Evolutionary conservation across 2,797 vertebrate species (phyloP), one percentile per base, ranked within the genome.

Genomic region (Carcharodon carcharias): DNA sequence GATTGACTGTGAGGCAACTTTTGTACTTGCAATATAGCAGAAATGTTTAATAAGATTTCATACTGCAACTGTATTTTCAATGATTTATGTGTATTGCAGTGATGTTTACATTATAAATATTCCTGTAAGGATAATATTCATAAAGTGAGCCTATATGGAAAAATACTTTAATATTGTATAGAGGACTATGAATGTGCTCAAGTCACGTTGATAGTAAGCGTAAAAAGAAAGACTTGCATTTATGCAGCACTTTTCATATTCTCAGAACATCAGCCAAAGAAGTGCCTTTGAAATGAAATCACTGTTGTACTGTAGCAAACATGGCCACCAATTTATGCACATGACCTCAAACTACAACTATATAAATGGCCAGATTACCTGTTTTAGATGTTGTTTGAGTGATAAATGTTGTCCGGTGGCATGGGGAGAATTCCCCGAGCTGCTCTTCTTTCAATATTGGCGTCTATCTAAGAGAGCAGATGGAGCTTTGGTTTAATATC

Each of bases 21-120:
- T 54, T 69, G 65, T 67, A 67, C 7, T 50, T 69, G 92, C 40
- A 95, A 63, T 65, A 93, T 67, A 21, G n/a, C n/a, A 23, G 63
- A 67, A 65, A 93, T 92, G 61, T 92, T 92, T 92, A 65, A 63
- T 77, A 77, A 73, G 23, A 95, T 77, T 73, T 95, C 94, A 95
- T 35, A 31, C 40, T 31, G 67, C 45, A 71, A 71, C 45, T 54
- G 93, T 31, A 73, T 35, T 35, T 73, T 77, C 50, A 56, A 35
- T 95, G 69, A 95, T 73, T 73, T 95, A 95, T 56, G 6, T 50
- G 31, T 95, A 18, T 26, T 73, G 31, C 31, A n/a, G 14, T 95
- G 69, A 77, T 77, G 50, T 40, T 54, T 95, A 56, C 18, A 56
- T 77, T 95, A 56, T 73, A 56, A 73, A 35, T 95, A 63, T 95